Base-by-base conservation (phyloP, 1,140 invertebrate genomes). In the Zophobas atratus region DNA sequence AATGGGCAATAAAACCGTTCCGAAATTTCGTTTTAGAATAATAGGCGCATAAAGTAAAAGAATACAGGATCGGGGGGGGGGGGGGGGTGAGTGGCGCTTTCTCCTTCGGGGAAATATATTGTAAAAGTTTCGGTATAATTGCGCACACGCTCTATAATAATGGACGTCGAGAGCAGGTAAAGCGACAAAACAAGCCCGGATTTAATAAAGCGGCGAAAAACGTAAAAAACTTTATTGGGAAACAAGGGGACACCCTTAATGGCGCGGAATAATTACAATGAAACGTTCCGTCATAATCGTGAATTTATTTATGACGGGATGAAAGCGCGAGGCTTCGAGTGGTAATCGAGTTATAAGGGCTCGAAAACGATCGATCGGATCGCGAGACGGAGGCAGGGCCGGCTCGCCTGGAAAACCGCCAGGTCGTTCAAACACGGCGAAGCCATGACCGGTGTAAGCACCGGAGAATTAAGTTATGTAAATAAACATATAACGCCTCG, bases 121-220 rank as follows among this genome's bases (percentile, higher is more conserved):
- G 57, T 63, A 63, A 63, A 63, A 63, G 38, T 63, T 57, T 63
- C 3, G 20, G 57, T 36, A 63, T 63, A 41, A 63, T 63, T 63
- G 57, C 34, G 53, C 53, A 46, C 43, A 46, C 43, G 3, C 49
- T 5, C 49, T 51, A 20, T 20, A 51, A 51, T 51, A 51, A 51
- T 51, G 49, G 49, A 51, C n/a, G 49, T 51, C 49, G 20, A 20
- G 49, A 51, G 20, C 49, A 51, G 49, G n/a, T 51, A 20, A 20
- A 51, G 4, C 49, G 49, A 51, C 49, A 20, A 51, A 51, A 51
- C 49, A 51, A 20, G 49, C 49, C 43, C 8, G 3, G 3, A 4
- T 46, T 46, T 46, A 46, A 46, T 46, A 46, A 46, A 46, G 43
- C 3, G 8, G 43, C 8, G 43, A 8, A 46, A 46, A 8, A 46